These are phyloP conservation scores for Empis livida DNA, from an alignment of 2,888 invertebrate species.

Conservation along the genomic window DNA sequence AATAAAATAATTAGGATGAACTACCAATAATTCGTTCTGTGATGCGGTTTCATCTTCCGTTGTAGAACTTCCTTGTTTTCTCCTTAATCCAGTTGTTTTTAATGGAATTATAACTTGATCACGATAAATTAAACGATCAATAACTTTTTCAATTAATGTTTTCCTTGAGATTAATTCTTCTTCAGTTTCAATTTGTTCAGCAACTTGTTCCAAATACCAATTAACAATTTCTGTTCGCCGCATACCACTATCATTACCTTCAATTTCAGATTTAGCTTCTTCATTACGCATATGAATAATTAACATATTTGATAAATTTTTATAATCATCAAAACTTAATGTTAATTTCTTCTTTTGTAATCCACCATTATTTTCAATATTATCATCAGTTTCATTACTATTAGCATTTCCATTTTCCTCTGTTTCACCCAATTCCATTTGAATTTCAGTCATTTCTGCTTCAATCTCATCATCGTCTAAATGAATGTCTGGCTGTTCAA, in stretches of 20 bases:
- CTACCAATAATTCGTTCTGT: conserved; percentile 71
- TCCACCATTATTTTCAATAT: conserved; percentile 7
- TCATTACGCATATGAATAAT: conserved; percentile 78
- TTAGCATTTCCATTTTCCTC: conserved; percentile 19
- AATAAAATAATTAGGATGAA: conserved; percentile 91
- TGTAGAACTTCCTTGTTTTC: conserved; percentile 14
- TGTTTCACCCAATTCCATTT: conserved; percentile 32
- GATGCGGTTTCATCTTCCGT: conserved; percentile 18
- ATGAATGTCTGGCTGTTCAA: conserved; percentile 95
- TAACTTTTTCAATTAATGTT: conserved; percentile 81
- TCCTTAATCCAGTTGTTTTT: conserved; percentile 27
- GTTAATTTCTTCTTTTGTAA: conserved; percentile 59
- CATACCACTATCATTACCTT: conserved; percentile 51
- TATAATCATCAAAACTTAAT: conserved; percentile 88
- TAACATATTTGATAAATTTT: conserved; percentile 79
- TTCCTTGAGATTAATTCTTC: conserved; percentile 82
- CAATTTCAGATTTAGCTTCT: conserved; percentile 55
- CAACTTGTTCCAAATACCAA: conserved; percentile 87
- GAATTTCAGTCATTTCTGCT: conserved; percentile 44
- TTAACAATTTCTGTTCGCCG: conserved; percentile 70
- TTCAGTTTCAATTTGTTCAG: conserved; percentile 79
- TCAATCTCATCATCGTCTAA: conserved; percentile 64
- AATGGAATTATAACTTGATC: conserved; percentile 35
- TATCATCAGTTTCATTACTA: conserved; percentile 1
- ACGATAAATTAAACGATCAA: conserved; percentile 78